Evolutionary conservation across 2,797 vertebrate species (phyloP).

Genomic region (Cossypha niveicapilla): DNA sequence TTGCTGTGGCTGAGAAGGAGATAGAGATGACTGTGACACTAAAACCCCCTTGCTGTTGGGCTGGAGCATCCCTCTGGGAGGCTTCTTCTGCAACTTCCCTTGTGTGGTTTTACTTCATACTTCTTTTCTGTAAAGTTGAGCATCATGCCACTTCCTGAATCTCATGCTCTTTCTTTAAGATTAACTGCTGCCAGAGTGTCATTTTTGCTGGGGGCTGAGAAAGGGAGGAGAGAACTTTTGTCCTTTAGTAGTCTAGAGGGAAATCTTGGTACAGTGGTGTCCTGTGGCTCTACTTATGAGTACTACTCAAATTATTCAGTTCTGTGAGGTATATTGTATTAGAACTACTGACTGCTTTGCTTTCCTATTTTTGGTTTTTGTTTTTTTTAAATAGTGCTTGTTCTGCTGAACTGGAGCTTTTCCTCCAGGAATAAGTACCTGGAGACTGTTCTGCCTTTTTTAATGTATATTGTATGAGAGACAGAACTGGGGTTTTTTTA

Average conservation of each 20-base stretch:
- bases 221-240: background rate
- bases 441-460: background rate
- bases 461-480: background rate
- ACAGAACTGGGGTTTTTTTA: background rate
- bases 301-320: background rate
- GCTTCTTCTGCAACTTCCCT: background rate
- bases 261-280: background rate
- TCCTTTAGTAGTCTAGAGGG: background rate
- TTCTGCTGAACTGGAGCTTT: background rate
- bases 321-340: background rate
- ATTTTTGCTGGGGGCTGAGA: background rate
- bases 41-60: background rate
- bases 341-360: background rate
- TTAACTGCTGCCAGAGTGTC: background rate
- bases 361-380: accelerated
- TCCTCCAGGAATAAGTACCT: background rate
- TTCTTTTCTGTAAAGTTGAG: background rate
- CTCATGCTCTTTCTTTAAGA: background rate
- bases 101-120: background rate
- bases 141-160: background rate
- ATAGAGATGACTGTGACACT: background rate
- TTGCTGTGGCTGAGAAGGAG: background rate
- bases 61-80: background rate
- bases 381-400: background rate
- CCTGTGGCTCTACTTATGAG: background rate